Base-by-base conservation (phyloP, 2,888 invertebrate species). In the Eudemis profundana region DNA sequence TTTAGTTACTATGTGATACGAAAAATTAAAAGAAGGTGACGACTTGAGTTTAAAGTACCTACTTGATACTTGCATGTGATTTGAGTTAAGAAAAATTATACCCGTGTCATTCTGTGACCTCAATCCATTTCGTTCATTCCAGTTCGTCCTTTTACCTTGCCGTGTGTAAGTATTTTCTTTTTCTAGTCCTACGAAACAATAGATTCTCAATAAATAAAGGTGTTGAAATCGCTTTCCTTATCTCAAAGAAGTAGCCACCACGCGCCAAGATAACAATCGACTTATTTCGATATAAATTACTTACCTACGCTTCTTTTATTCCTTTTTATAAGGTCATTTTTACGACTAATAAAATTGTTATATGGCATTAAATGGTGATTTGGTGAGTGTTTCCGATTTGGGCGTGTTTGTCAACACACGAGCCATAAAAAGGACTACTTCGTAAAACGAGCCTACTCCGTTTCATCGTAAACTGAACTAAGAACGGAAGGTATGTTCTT, bases 271-370 rank as follows among this genome's bases (percentile, higher is more conserved):
- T 82, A 77, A 78, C 68, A 76, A 75, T 81, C 78, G 71, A 61
- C 69, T 74, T 69, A 72, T 72, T 74, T 70, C 61, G 70, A 71
- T 75, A 79, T 82, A 79, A 83, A 84, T 84, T 76, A n/a, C n/a
- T n/a, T n/a, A n/a, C n/a, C n/a, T n/a, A 77, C 75, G 74, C 75
- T 72, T 72, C 71, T 75, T 78, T 78, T 79, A 78, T 74, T 78
- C 65, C 60, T 70, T 75, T 79, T 82, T 82, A 81, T 74, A 66
- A 68, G 77, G 78, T 77, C 76, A 78, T 72, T 78, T 81, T 81
- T 79, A 80, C 74, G 78, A 76, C 72, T 79, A 74, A 83, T 82
- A 81, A 78, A 82, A 81, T 76, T 74, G 73, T 72, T 70, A 73
- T 72, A 74, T 70, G 71, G 74, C 71, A 76, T 68, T 72, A 67